Conservation (phyloP, 1,140 invertebrate genomes). For the Tetragnatha versicolor region DNA sequence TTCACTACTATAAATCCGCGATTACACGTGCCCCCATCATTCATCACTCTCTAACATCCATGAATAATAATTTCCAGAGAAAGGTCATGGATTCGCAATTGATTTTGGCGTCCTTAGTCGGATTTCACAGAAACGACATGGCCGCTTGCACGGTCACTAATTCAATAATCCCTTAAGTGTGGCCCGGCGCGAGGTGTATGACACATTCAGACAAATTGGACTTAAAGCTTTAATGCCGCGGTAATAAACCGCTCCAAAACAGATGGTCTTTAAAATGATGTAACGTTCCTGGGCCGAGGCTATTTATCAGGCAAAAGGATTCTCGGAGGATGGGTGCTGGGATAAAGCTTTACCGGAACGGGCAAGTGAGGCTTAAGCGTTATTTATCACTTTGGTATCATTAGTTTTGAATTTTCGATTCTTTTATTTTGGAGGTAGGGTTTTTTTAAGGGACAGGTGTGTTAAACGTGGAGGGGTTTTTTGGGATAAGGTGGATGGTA, state of each 20-base stretch:
- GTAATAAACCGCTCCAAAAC: conserved; percentile 41
- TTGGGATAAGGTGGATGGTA: too few relatives aligned
- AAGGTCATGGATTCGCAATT: too few relatives aligned
- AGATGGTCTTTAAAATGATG: conserved; percentile 51
- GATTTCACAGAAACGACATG: not conserved
- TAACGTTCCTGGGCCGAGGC: not conserved
- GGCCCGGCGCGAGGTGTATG: not conserved
- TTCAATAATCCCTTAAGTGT: conserved; percentile 41
- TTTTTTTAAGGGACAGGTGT: not conserved
- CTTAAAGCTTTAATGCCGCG: conserved; percentile 34
- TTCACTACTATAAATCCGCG: too few relatives aligned
- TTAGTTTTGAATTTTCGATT: conserved; percentile 48
- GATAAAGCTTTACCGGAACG: conserved; percentile 22
- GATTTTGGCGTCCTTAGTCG: conserved; percentile 2
- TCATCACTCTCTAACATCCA: too few relatives aligned
- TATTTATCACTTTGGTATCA: conserved; percentile 47
- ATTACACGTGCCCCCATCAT: too few relatives aligned
- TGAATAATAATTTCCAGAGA: too few relatives aligned
- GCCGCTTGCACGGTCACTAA: not conserved
- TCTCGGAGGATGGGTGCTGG: conserved; percentile 24
- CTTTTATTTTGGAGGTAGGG: not conserved
- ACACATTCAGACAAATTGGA: conserved; percentile 45
- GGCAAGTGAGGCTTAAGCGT: conserved; percentile 16
- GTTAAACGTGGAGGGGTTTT: not conserved
- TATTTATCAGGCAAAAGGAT: conserved; percentile 48